These are phyloP conservation scores for Chitala chitala DNA, from an alignment of 2,113 vertebrate species.

Conservation along the genomic window DNA sequence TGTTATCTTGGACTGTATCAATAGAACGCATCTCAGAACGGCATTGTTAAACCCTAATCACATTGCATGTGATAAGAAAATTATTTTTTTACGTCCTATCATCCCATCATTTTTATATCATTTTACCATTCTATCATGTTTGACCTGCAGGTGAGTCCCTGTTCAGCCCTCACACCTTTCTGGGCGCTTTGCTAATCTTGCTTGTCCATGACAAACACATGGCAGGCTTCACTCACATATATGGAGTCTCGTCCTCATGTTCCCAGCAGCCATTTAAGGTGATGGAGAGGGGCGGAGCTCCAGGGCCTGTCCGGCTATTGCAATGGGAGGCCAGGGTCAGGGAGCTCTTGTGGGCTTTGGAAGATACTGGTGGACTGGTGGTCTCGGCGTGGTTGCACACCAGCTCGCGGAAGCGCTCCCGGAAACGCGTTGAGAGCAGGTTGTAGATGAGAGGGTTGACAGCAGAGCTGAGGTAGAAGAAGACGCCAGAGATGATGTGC, in stretches of 20 bases:
- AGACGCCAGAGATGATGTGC: constrained; percentile 63
- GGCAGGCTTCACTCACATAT: too few relatives aligned
- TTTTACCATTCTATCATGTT: too few relatives aligned
- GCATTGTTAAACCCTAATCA: too few relatives aligned
- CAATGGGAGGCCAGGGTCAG: constrained; percentile 21
- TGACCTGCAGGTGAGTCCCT: too few relatives aligned
- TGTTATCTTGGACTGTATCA: too few relatives aligned
- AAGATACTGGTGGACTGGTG: constrained; percentile 46
- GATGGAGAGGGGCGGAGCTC: constrained; percentile 31
- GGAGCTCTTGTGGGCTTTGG: constrained; percentile 40
- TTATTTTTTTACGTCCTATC: too few relatives aligned
- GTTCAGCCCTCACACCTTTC: too few relatives aligned
- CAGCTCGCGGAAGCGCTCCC: constrained; percentile 56
- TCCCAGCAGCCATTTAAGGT: constrained; percentile 30
- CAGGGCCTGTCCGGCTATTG: constrained; percentile 19
- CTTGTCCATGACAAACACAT: too few relatives aligned
- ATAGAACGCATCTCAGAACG: too few relatives aligned
- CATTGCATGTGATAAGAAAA: too few relatives aligned
- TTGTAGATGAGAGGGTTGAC: constrained; percentile 67
- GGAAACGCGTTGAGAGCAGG: constrained; percentile 63
- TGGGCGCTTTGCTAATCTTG: too few relatives aligned
- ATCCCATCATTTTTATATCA: too few relatives aligned
- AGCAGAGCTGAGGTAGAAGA: constrained; percentile 68
- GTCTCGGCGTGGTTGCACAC: constrained; percentile 45
- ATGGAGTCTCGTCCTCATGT: constrained; percentile 25